Base-by-base conservation (phyloP, 2,113 vertebrate genomes). In the Gymnorhina tibicen region DNA sequence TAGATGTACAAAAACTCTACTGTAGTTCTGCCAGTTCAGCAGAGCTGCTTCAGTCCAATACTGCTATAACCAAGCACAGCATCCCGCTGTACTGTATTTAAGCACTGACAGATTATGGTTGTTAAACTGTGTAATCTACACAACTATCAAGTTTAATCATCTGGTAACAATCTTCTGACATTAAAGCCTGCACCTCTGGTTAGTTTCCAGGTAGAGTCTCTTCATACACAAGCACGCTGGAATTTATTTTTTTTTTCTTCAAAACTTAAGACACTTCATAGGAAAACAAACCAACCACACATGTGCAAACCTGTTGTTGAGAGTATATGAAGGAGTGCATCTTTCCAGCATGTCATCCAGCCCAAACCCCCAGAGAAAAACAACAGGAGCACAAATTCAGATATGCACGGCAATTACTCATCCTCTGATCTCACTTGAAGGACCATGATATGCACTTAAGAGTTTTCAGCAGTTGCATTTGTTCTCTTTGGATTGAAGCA, bases 401-500 rank as follows among this genome's bases (percentile, higher is more conserved):
- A 19, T 77, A 44, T 3, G 32, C 58, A 15, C 24, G 32, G 93
- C 70, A 42, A 59, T 75, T 56, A 56, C 59, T 74, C 77, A 22
- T 76, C 94, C 94, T 68, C 67, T 39, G 76, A 69, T 88, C 85
- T 95, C 64, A 13, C 93, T 62, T 80, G 91, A 44, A 95, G 93
- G 89, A 85, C 87, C 67, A 39, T 74, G 81, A 75, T 58, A 47
- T 2, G 53, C 87, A 58, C 68, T 88, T 91, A 76, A 78, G 92
- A 93, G 91, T 91, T 89, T 81, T 86, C 96, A 84, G 78, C 83
- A 91, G 96, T 81, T 83, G 76, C 58, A 70, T 93, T 84, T 93
- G 74, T 95, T 98, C 95, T 97, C 95, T 97, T 75, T 73, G 95
- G 94, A 82, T 96, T 69, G 78, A 85, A 68, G 60, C 69, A 81